Evolutionary conservation across 2,797 vertebrate species (phyloP).

Genomic region (Sorex maritimensis): DNA sequence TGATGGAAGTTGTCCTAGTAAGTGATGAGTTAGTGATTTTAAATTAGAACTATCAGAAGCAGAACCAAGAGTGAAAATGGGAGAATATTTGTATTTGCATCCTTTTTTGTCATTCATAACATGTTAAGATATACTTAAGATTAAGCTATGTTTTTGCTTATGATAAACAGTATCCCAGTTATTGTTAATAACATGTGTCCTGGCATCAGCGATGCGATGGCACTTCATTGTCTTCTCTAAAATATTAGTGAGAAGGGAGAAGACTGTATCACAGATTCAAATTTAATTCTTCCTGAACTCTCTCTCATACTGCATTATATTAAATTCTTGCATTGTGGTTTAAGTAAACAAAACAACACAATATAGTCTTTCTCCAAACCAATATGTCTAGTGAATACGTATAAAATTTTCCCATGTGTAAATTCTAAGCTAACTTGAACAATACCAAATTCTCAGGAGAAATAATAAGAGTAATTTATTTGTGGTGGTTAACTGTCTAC

Average conservation of each 20-base stretch:
- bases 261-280: neutral
- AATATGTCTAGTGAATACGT: neutral
- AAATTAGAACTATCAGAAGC: neutral
- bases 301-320: constrained; percentile 38
- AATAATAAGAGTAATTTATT: neutral
- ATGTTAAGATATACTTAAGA: constrained; percentile 22
- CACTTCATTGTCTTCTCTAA: neutral
- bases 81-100: neutral
- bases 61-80: neutral
- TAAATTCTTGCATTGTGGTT: constrained; percentile 20
- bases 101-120: neutral
- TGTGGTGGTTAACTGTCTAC: neutral
- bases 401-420: neutral
- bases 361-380: neutral
- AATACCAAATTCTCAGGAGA: constrained; percentile 18
- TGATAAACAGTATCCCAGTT: neutral
- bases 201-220: neutral
- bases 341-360: neutral
- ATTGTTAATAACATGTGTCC: constrained; percentile 16
- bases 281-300: constrained; percentile 13
- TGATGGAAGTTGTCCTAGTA: neutral
- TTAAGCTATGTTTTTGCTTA: constrained; percentile 3
- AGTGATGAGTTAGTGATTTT: neutral
- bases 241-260: neutral
- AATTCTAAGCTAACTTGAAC: constrained; percentile 17